Conservation (phyloP, 1,140 invertebrate genomes). For the Phocides pigmalion region DNA sequence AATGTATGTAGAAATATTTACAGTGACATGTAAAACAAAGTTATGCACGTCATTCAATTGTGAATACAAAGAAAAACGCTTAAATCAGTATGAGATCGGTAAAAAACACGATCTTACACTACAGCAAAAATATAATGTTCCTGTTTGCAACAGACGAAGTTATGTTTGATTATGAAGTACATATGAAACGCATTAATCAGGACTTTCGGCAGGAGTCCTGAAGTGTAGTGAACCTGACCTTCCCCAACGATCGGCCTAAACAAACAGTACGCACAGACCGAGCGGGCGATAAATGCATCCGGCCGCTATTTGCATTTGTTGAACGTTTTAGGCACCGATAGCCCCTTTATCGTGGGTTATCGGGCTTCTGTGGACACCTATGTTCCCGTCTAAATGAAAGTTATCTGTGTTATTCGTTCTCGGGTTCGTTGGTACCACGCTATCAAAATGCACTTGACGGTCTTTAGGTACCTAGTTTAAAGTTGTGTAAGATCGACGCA, state of each 20-base stretch:
- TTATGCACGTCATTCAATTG: too few relatives aligned
- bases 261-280: constrained; percentile 40
- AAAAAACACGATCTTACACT: too few relatives aligned
- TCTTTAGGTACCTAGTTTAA: constrained; percentile 16
- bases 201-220: constrained; percentile 22
- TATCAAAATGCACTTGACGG: constrained; percentile 24
- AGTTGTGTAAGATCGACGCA: not conserved
- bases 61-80: too few relatives aligned
- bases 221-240: constrained; percentile 62
- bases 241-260: constrained; percentile 61
- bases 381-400: constrained; percentile 50
- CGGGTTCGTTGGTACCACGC: constrained; percentile 27
- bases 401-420: constrained; percentile 49
- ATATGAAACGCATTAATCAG: not conserved
- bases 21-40: too few relatives aligned
- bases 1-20: too few relatives aligned
- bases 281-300: constrained; percentile 65
- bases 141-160: too few relatives aligned
- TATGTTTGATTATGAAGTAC: not conserved
- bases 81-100: too few relatives aligned
- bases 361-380: constrained; percentile 41
- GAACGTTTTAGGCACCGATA: constrained; percentile 57
- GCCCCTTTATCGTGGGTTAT: constrained; percentile 55
- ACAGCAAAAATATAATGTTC: too few relatives aligned
- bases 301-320: constrained; percentile 59